Base-by-base conservation (phyloP, 2,888 invertebrate species). In the Charanyca ferruginea region DNA sequence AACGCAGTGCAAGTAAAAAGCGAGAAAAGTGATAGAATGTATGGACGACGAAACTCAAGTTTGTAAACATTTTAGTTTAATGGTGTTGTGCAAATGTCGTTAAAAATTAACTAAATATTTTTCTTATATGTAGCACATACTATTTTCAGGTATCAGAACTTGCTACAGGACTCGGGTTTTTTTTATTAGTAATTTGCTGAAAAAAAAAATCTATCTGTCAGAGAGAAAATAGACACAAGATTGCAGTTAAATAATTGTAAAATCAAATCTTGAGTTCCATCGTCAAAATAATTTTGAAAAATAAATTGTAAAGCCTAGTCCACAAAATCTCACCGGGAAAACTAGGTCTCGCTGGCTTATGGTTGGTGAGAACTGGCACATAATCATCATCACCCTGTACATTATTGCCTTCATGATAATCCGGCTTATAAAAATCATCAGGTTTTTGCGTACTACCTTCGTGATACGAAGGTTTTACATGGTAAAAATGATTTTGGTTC, bases 401-500 rank as follows among this genome's bases (percentile, higher is more conserved):
- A 83, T 82, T 70, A 67, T 75, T 82, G 16, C 77, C 84, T 5
- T 77, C 85, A 57, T 80, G 76, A 81, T 86, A 87, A 66, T 89
- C 88, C 4, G 88, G 89, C 62, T 88, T 87, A 84, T 92, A 92
- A 78, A 82, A 89, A 54, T 88, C 87, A 63, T 91, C 91, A 11
- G 92, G 91, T 72, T 81, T 83, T 79, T 87, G 76, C 32, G 94
- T 93, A 9, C 91, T 92, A 32, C 86, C 93, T 76, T 95, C 95
- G 61, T 95, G 93, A 75, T 96, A 96, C 4, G 95, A 94, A 1
- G 96, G 96, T 83, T 95, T 95, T 64, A 95, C 94, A 71, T 95
- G 95, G 74, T 93, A 95, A 72, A 90, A 94, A 78, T 90, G 91
- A 90, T 78, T 93, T 89, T 79, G 89, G 87, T 86, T 88, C 81